These are phyloP conservation scores for Stichodactyla helianthus DNA, from an alignment of 64 coral and sea anemone genomes.

Conservation along the genomic window DNA sequence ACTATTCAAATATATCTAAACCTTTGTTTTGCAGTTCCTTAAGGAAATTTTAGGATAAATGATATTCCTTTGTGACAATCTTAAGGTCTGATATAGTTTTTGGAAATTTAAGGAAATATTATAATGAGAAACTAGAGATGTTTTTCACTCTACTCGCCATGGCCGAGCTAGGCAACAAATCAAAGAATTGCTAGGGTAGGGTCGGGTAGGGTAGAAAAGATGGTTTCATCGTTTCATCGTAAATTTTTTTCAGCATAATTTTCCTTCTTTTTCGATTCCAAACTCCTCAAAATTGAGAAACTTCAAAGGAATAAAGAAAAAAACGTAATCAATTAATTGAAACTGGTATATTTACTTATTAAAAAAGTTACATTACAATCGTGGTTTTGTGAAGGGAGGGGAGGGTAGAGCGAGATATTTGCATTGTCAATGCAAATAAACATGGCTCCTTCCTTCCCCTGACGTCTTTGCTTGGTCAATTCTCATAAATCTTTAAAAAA, in stretches of 20 bases:
- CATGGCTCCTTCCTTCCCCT: neutral
- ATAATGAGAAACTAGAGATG: too few species aligned
- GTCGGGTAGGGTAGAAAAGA: neutral
- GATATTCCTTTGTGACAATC: too few species aligned
- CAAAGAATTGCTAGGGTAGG: neutral
- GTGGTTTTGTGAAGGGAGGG: neutral
- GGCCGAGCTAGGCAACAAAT: neutral
- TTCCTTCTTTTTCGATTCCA: neutral
- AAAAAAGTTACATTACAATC: neutral
- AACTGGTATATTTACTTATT: neutral
- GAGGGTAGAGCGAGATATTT: neutral
- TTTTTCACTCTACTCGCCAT: neutral
- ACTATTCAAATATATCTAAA: neutral
- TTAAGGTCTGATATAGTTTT: too few species aligned
- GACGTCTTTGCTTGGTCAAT: neutral
- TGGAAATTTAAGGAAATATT: too few species aligned
- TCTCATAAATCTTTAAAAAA: neutral
- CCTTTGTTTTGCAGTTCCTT: neutral
- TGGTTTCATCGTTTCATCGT: neutral
- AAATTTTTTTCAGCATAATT: neutral
- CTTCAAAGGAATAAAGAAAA: neutral
- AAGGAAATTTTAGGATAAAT: neutral
- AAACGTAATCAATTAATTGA: neutral
- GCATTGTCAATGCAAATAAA: neutral
- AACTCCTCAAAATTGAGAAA: neutral